A percentile compares a stretch with the other conserved stretches of the same genome.
Conservation (phyloP, 2,113 vertebrate species). For the Nyctereutes procyonoides region DNA sequence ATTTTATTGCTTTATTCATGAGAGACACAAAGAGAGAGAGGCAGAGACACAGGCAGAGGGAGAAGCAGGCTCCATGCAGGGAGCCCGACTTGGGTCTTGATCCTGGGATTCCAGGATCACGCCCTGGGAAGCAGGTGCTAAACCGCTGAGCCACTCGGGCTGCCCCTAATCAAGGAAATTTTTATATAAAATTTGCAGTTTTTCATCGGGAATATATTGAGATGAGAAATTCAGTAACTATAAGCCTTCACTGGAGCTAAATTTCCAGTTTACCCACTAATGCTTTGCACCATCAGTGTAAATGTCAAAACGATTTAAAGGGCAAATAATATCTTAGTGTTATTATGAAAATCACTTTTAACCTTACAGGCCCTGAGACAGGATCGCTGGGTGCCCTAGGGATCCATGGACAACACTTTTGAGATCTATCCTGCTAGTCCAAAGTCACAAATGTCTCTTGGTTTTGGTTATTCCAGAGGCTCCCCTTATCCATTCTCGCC, state of each 20-base stretch:
- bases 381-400: neutral
- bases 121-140: too few species aligned
- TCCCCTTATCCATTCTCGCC: neutral
- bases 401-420: neutral
- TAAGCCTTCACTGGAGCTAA: neutral
- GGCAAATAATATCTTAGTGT: neutral
- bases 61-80: too few species aligned
- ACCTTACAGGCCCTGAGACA: neutral
- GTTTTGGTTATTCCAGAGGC: neutral
- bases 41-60: too few species aligned
- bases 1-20: too few species aligned
- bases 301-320: slow-evolving; percentile 5
- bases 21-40: too few species aligned
- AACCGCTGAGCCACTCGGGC: too few species aligned
- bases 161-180: neutral
- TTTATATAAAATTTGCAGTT: neutral
- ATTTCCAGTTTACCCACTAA: neutral
- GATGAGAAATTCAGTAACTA: neutral
- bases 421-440: neutral
- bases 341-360: neutral
- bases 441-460: neutral
- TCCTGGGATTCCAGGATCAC: too few species aligned
- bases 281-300: neutral
- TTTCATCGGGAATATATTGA: neutral
- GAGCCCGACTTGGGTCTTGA: too few species aligned